Base-by-base conservation (phyloP, 30 jellyfish, hydroid and myxozoan species). In the Hydractinia echinata region DNA sequence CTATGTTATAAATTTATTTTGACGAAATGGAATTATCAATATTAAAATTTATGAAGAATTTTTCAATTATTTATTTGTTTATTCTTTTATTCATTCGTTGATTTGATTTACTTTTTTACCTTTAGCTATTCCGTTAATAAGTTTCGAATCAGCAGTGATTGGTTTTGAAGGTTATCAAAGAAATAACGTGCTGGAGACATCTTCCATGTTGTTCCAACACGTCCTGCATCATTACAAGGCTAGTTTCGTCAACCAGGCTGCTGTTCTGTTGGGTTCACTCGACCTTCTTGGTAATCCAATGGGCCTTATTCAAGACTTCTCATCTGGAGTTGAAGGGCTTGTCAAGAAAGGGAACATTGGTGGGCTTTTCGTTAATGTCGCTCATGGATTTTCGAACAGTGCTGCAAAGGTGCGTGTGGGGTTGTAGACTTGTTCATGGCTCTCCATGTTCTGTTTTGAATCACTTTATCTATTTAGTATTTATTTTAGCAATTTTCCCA, bases 231-330 rank as follows among this genome's bases (percentile, higher is more conserved):
- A 86, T 71, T 93, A 93, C 89, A 93, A 89, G 53, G 95, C 84
- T 5, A 80, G 84, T 10, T 82, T 92, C 49, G 86, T 83, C 6
- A 84, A 92, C 49, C 98, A 92, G 61, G 95, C 96, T 11, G 96
- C 98, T 14, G 83, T 83, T 54, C 88, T 92, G 60, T 85, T 92
- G 10, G 98, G 98, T 6, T 92, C 98, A 18, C 90, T 92, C 6
- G 98, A 92, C 61, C 83, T 92, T n/a, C 96, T 92, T 14, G 98
- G 98, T 15, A 92, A 92, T 81, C 98, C 98, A 6, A 83, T 87
- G 95, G 98, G 98, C 44, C 77, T 92, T 64, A 61, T 92, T 14
- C 98, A 92, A 53, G 98, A 92, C 71, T 91, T 92, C 44, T 86
- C 96, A 58, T 66, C 96, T 7, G 98, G 98, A 18, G 83, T 92